Percentiles rank a stretch among this genome's conserved stretches.
Evolutionary conservation across 1,140 invertebrate species (phyloP).

Genomic region (Episyrphus balteatus): DNA sequence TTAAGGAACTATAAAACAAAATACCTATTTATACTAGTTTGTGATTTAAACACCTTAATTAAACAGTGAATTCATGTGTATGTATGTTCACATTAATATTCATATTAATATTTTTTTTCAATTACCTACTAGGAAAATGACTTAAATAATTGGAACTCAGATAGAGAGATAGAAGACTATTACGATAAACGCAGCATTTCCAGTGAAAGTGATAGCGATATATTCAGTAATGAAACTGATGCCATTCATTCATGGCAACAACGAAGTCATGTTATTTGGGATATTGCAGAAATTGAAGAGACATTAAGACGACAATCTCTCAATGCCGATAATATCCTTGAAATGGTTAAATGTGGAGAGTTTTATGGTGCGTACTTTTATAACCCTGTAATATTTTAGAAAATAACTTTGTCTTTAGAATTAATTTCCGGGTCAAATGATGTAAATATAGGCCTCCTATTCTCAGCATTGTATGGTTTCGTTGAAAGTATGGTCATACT

Average conservation of each 20-base stretch:
- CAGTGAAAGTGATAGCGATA: conserved; percentile 37
- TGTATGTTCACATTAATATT: no score
- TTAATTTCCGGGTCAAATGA: conserved; percentile 6
- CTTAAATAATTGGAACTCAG: conserved; percentile 31
- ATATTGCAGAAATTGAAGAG: conserved; percentile 32
- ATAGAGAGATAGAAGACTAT: conserved; percentile 21
- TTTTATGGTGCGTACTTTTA: conserved; percentile 18
- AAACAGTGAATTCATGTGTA: no score
- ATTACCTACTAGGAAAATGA: conserved; percentile 29
- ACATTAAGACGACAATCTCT: conserved; percentile 37
- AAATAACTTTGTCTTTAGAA: neutral
- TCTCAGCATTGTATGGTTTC: conserved; percentile 19
- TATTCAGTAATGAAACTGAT: conserved; percentile 32
- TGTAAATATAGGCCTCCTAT: conserved; percentile 26
- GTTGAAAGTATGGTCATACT: conserved; percentile 22
- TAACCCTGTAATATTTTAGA: no score
- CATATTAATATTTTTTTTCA: conserved; percentile 1
- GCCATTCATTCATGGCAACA: conserved; percentile 25
- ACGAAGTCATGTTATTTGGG: conserved; percentile 37
- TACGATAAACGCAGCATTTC: conserved; percentile 38
- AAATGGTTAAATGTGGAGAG: conserved; percentile 38
- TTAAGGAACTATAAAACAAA: no score
- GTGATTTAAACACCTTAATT: no score
- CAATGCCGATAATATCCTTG: conserved; percentile 39
- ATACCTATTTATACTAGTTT: no score